Evolutionary conservation across 2,113 vertebrate species (phyloP), one percentile per base, ranked within the genome.

Genomic region (Macquaria australasica): DNA sequence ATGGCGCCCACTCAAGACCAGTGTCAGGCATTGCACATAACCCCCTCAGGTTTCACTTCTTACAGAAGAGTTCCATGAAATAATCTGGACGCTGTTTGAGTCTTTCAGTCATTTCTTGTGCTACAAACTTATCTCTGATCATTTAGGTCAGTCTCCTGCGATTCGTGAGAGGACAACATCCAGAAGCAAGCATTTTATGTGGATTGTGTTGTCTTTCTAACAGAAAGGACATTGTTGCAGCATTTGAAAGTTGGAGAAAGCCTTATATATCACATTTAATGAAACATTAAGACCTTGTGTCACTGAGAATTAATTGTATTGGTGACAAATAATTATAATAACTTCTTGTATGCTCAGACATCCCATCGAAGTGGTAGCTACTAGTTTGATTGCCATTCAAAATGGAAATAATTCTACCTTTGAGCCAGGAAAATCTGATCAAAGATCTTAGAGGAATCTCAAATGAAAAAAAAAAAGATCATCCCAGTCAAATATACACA

Each of bases 1-100:
- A 62, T 66, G 41, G 73, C 12, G 37, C 87, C 81, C 21, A 71
- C 79, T 31, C 31, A 48, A 39, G 85, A 69, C 34, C 37, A 64
- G 9, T 31, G 2, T 60, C 1, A 41, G 8, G 23, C 37, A 81
- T 45, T 85, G 37, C 77, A 83, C 8, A 28, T 51, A 1, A 37
- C 14, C 15, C 64, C 28, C 6, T 11, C 16, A 60, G 9, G 10
- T 51, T 62, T 70, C 4, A 14, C 0, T 59, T 63, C 5, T 67
- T 45, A n/a, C 25, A 3, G 28, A 16, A 21, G 4, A 28, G 50
- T 50, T 3, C 11, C 15, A 48, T 39, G 2, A 23, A 56, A 37
- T 50, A 51, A 1, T 73, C 51, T 16, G 43, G 37, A 64, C 6
- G 37, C 10, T 34, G 48, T 71, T 71, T 20, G 37, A 56, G 23